Evolutionary conservation across 2,113 vertebrate genomes (phyloP).

Genomic region (Felis chaus): DNA sequence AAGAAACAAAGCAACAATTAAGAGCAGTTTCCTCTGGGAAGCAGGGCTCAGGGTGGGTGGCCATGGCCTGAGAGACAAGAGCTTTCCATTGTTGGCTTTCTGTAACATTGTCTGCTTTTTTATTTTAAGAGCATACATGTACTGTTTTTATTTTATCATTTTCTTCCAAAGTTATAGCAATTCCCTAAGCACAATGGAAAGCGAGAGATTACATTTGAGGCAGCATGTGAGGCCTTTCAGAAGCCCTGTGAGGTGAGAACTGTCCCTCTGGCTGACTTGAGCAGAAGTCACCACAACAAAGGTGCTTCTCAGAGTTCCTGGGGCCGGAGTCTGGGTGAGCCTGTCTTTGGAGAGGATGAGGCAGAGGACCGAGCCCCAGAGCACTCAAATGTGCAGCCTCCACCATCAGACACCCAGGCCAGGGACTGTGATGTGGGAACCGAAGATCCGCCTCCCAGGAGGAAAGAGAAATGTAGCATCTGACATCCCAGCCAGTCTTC

Average conservation of each 20-base stretch:
- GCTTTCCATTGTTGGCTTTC: not conserved
- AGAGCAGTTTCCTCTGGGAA: not conserved
- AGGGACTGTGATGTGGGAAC: no score
- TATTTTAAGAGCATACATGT: not conserved
- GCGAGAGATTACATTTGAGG: not conserved
- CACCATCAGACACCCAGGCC: not conserved
- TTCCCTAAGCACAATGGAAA: not conserved
- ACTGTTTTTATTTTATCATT: not conserved
- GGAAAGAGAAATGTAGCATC: not conserved
- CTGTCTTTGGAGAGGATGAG: not conserved
- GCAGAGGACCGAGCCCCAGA: fast-evolving
- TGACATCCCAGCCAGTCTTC: not conserved
- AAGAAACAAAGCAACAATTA: not conserved
- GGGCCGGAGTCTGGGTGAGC: not conserved
- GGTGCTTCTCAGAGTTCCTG: not conserved
- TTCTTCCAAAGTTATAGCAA: not conserved
- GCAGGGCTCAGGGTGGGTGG: not conserved
- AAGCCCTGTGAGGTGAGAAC: not conserved
- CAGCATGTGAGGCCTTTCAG: not conserved
- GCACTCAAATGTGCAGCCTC: fast-evolving
- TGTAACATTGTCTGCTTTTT: not conserved
- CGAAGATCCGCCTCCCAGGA: not conserved
- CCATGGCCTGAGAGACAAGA: not conserved
- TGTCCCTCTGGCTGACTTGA: not conserved
- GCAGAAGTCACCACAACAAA: not conserved